Conservation (phyloP, 2,888 invertebrate species). For the Xanthia togata region DNA sequence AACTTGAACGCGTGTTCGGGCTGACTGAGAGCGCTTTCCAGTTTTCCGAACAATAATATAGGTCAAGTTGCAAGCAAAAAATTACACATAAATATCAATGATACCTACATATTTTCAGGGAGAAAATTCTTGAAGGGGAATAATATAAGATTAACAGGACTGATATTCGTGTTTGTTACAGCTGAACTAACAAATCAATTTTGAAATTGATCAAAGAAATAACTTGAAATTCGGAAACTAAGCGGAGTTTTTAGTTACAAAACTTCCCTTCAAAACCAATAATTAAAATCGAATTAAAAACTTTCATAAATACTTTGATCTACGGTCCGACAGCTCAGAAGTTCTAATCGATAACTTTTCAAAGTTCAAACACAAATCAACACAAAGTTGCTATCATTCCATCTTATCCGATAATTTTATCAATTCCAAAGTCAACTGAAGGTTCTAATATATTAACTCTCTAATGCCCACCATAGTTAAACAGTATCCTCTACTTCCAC, state of each 20-base stretch:
- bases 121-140: not conserved
- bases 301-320: conserved; percentile 29
- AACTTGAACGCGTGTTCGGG: no score
- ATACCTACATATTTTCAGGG: not conserved
- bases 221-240: not conserved
- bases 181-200: not conserved
- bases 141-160: not conserved
- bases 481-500: conserved; percentile 6
- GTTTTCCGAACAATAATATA: conserved; percentile 1
- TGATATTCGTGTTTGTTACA: not conserved
- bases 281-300: conserved; percentile 31
- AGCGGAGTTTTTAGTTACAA: not conserved
- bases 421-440: conserved; percentile 18
- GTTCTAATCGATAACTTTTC: conserved; percentile 17
- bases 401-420: conserved; percentile 30
- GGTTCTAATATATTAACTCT: conserved; percentile 20
- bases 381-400: conserved; percentile 22
- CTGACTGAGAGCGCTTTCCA: no score
- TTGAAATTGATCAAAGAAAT: not conserved
- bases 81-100: not conserved
- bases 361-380: conserved; percentile 41
- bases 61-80: not conserved
- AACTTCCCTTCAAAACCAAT: not conserved
- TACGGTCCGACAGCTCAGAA: not conserved
- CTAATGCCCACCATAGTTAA: not conserved